Percentiles rank a stretch among this genome's conserved stretches.
Conservation (phyloP, 2,888 invertebrate genomes). For the Sthenelais limicola region DNA sequence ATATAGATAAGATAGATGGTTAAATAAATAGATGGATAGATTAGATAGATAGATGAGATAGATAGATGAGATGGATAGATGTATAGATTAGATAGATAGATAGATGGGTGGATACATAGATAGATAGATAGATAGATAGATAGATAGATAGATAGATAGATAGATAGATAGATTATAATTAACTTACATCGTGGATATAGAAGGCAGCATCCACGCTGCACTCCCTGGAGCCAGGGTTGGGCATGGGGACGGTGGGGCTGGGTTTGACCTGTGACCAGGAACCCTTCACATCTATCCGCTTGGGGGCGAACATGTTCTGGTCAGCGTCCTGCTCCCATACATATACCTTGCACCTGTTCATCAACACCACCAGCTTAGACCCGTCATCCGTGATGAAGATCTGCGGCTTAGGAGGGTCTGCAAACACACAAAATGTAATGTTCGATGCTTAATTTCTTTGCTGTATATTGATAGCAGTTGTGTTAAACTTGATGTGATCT, state of each 20-base stretch:
- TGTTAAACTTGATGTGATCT: too few species aligned
- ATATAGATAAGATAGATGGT: too few species aligned
- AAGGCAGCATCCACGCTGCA: constrained; percentile 58
- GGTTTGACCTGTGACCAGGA: constrained; percentile 60
- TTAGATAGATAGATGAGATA: too few species aligned
- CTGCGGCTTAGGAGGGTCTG: constrained; percentile 9
- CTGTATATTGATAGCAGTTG: too few species aligned
- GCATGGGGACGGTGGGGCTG: constrained; percentile 57
- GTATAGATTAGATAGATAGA: too few species aligned
- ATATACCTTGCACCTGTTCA: constrained; percentile 55
- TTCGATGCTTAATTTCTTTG: neutral
- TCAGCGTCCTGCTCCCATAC: constrained; percentile 62
- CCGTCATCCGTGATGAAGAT: constrained; percentile 62
- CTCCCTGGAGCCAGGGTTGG: constrained; percentile 55
- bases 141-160: too few species aligned
- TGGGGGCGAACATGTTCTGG: constrained; percentile 53
- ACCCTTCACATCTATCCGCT: constrained; percentile 57
- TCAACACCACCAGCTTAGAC: constrained; percentile 58
- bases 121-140: too few species aligned
- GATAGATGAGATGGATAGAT: too few species aligned
- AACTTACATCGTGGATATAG: constrained; percentile 53
- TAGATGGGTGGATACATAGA: too few species aligned
- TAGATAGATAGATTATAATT: too few species aligned
- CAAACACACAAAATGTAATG: neutral
- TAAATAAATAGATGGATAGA: too few species aligned